phyloP scores from a whole-genome alignment of 1,140 invertebrate species.

The Anadara kagoshimensis region DNA sequence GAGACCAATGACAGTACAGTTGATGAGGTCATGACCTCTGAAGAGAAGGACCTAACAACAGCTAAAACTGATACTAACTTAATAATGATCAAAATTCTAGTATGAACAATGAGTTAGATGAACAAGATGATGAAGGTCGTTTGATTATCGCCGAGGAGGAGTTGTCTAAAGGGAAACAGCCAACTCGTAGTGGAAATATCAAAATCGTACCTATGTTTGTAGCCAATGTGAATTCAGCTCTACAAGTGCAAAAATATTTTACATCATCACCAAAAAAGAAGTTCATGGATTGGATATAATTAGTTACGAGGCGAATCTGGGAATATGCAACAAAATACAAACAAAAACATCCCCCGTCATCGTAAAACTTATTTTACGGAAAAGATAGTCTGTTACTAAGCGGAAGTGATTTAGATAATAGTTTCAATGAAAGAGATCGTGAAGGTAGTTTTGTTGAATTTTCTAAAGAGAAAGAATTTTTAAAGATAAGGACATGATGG shows the following conservation, averaged over 20 bases:
- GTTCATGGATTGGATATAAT: conserved; percentile 52
- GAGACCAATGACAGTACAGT: background rate
- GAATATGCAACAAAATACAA: conserved; percentile 69
- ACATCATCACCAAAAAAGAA: conserved; percentile 60
- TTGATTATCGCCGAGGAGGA: conserved; percentile 52
- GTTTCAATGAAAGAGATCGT: conserved; percentile 45
- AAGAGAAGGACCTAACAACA: conserved; percentile 26
- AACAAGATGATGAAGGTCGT: conserved; percentile 48
- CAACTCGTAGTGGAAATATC: conserved; percentile 60
- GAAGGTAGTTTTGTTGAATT: conserved; percentile 12
- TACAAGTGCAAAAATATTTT: conserved; percentile 60
- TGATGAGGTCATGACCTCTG: conserved; percentile 9
- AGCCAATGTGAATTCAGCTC: conserved; percentile 56
- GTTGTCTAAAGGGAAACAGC: conserved; percentile 16
- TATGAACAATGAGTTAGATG: conserved; percentile 35
- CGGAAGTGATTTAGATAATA: conserved; percentile 50
- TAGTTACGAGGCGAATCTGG: conserved; percentile 67
- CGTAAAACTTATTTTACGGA: conserved; percentile 62
- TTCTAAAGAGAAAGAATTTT: background rate
- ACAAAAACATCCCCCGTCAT: conserved; percentile 65
- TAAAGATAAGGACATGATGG: conserved; percentile 15
- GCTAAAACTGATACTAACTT: conserved; percentile 7
- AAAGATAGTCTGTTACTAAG: conserved; percentile 38
- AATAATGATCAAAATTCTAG: conserved; percentile 18
- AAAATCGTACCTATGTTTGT: conserved; percentile 64